Percentiles rank a stretch among this genome's conserved stretches.
Conservation (phyloP, 2,888 invertebrate species). For the Smittia aterrima region DNA sequence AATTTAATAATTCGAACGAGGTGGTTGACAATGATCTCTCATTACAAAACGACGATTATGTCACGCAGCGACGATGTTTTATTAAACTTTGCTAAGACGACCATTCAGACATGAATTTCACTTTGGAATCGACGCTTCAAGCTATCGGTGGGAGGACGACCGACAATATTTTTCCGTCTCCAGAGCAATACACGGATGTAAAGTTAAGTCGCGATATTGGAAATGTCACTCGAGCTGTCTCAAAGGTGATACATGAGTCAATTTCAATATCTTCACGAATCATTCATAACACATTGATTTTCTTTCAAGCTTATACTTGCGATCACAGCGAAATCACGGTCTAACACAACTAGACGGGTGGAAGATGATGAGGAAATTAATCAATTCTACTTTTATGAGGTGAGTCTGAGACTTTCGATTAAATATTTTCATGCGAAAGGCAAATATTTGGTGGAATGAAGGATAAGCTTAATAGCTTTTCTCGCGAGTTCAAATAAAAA, state of each 20-base stretch:
- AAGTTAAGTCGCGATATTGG: not conserved
- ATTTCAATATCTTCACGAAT: too few species aligned
- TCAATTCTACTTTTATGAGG: constrained; percentile 38
- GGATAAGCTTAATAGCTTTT: too few species aligned
- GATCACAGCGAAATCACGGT: not conserved
- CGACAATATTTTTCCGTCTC: not conserved
- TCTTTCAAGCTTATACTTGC: not conserved
- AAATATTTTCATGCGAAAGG: not conserved
- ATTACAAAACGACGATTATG: not conserved
- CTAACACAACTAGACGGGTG: not conserved
- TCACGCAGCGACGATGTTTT: not conserved
- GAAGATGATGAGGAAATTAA: constrained; percentile 21
- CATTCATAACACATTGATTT: not conserved
- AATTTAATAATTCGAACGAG: not conserved
- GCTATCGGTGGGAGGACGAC: not conserved
- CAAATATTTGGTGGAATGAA: too few species aligned
- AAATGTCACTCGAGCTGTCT: constrained; percentile 9
- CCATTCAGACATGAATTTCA: not conserved
- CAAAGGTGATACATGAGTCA: not conserved
- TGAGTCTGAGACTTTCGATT: not conserved
- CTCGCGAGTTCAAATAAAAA: too few species aligned
- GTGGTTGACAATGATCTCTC: not conserved
- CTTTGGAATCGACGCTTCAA: not conserved
- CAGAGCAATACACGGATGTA: not conserved
- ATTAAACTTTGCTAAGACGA: not conserved